Conservation (phyloP, 1,140 invertebrate genomes). For the Luehdorfia chinensis region DNA sequence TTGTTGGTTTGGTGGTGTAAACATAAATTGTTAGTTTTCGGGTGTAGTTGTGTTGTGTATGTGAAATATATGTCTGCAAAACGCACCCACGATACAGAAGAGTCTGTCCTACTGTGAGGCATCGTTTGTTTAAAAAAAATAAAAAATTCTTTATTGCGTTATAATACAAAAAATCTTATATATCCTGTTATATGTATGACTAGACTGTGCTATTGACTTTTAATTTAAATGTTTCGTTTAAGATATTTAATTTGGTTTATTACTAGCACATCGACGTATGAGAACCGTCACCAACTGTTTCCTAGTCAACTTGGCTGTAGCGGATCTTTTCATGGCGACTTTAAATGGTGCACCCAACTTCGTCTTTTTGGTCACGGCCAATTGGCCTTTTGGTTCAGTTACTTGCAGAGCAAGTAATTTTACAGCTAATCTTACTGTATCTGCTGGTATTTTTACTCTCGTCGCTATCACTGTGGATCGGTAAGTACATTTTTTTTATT, state of each 20-base stretch:
- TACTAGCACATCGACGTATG: conserved; percentile 89
- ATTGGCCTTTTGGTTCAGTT: conserved; percentile 91
- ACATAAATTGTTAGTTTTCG: too few species aligned
- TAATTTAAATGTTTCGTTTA: too few species aligned
- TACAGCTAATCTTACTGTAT: conserved; percentile 90
- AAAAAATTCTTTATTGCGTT: too few species aligned
- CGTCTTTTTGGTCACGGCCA: conserved; percentile 86
- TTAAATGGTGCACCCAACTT: conserved; percentile 96
- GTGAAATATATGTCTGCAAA: too few species aligned
- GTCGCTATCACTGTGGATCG: conserved; percentile 89
- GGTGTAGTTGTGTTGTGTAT: too few species aligned
- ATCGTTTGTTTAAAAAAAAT: too few species aligned
- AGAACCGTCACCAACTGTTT: conserved; percentile 97
- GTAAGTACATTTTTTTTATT: conserved; percentile 78
- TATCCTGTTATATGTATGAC: too few species aligned
- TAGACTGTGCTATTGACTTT: too few species aligned
- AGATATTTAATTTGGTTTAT: conserved; percentile 15
- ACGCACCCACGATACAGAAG: too few species aligned
- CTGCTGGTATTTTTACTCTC: conserved; percentile 92
- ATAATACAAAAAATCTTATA: too few species aligned
- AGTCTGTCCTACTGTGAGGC: too few species aligned
- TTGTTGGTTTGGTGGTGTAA: too few species aligned
- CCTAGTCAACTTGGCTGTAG: conserved; percentile 93
- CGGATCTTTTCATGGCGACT: conserved; percentile 93
- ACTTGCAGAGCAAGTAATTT: conserved; percentile 94